Percentiles rank a stretch among this genome's conserved stretches.
phyloP scores from a whole-genome alignment of 2,113 vertebrate genomes.

The Sander lucioperca region DNA sequence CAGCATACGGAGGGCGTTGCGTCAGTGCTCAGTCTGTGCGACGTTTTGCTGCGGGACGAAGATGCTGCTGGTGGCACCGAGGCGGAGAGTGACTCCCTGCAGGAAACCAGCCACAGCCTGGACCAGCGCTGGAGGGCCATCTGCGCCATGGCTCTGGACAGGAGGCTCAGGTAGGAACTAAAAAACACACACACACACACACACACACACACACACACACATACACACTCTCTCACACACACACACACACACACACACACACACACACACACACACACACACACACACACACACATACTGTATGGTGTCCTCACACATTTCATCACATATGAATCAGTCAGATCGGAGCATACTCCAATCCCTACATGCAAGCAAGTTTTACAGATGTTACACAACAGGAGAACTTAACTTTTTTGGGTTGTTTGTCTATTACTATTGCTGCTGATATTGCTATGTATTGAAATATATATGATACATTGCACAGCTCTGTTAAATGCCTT shows the following conservation, averaged over 20 bases:
- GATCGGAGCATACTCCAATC: neutral
- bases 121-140: conserved; percentile 96
- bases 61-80: conserved; percentile 88
- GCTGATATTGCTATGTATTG: neutral
- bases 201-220: neutral
- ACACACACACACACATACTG: neutral
- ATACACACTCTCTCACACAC: no score
- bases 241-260: neutral
- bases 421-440: neutral
- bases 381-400: neutral
- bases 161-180: conserved; percentile 88
- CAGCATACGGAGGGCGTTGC: conserved; percentile 91
- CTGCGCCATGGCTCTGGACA: conserved; percentile 93
- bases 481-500: neutral
- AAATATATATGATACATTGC: neutral
- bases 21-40: conserved; percentile 92
- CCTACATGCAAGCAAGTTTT: neutral
- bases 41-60: conserved; percentile 89
- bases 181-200: neutral
- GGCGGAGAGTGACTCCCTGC: conserved; percentile 90
- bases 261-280: neutral
- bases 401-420: neutral
- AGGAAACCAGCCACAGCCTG: conserved; percentile 92
- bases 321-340: neutral
- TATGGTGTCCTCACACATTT: neutral